phyloP scores from a whole-genome alignment of 2,888 invertebrate genomes.

The Rotaria macrura region DNA sequence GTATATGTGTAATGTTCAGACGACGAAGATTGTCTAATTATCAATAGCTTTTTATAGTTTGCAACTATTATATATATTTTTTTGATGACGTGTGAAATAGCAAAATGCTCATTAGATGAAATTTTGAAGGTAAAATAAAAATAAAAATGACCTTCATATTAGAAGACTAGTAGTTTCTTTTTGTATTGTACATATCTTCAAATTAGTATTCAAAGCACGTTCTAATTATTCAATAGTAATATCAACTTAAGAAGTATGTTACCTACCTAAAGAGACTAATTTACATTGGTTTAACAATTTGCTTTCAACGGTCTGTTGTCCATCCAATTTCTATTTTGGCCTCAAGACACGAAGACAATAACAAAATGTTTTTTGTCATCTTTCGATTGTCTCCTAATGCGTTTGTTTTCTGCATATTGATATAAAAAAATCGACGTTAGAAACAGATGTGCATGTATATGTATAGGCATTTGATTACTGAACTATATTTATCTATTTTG shows the following conservation, averaged over 20 bases:
- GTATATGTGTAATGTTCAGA: background rate
- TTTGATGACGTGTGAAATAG: background rate
- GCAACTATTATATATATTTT: background rate
- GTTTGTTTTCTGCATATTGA: background rate
- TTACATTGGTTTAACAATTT: too few relatives aligned
- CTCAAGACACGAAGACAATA: background rate
- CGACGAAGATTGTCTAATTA: background rate
- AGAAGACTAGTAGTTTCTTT: background rate
- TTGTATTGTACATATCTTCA: background rate
- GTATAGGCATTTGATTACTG: background rate
- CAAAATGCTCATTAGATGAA: background rate
- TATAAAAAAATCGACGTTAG: background rate
- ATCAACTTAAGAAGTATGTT: background rate
- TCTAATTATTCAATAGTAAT: background rate
- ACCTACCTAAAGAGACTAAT: too few relatives aligned
- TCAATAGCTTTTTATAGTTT: background rate
- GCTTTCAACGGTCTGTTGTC: background rate
- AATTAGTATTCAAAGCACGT: background rate
- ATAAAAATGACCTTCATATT: background rate
- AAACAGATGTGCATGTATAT: background rate
- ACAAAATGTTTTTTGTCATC: background rate
- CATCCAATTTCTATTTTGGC: background rate
- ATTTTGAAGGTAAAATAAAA: background rate
- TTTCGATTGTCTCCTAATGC: background rate
- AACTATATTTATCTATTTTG: slow-evolving; percentile 1